Base-by-base conservation (phyloP, 2,888 invertebrate species). In the Eretmocerus hayati region DNA sequence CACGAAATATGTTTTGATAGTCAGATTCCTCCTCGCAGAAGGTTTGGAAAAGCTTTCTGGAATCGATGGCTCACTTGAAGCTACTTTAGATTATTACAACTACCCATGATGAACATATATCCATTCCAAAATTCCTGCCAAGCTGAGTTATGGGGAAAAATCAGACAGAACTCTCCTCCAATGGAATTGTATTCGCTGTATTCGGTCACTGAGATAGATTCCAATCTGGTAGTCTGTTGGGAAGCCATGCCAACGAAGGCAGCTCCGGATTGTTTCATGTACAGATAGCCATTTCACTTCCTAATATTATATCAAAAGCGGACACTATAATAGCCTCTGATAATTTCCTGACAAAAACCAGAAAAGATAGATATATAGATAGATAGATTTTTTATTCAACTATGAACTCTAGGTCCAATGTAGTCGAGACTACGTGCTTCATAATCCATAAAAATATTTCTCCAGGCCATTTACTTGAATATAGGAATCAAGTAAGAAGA, bases 151-250 rank as follows among this genome's bases (percentile, higher is more conserved):
- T n/a, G n/a, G n/a, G n/a, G n/a, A n/a, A n/a, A n/a, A n/a, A n/a
- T n/a, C n/a, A 50, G n/a, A 16, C 8, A 26, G 48, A 16, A 38
- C 38, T 48, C 41, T 33, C 39, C 45, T 16, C 37, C 50, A 15
- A 2, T 9, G 4, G 8, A 6, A 39, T 39, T 16, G 23, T 39
- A n/a, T 23, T 56, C 18, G 55, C 56, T 5, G 20, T 56, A 9
- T 42, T 54, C 22, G 18, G 55, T 8, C 54, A 55, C 40, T 55
- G 46, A 36, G 55, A 55, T 36, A 54, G 56, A 33, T 46, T 48
- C 26, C 26, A 26, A 26, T 9, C 26, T 6, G 26, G 1, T 9
- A 26, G 11, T 26, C 8, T 11, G 11, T 9, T 26, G 26, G 26
- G 26, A 26, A 9, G 8, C 6, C 26, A 26, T 26, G 6, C 26